Base-by-base conservation (phyloP, 2,888 invertebrate genomes). In the Drosophila neoperkinsi region DNA sequence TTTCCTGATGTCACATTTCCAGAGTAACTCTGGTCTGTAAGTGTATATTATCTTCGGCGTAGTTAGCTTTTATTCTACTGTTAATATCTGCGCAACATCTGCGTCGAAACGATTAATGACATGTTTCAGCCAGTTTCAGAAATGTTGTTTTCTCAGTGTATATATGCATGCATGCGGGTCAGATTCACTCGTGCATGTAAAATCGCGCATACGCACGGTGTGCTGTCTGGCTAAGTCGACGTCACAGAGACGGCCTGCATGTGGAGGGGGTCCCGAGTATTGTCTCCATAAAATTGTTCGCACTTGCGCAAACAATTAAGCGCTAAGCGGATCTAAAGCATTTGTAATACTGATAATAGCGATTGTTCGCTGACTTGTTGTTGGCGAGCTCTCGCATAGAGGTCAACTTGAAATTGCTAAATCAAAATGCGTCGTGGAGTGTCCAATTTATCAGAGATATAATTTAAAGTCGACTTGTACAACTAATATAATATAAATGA, bases 161-260 rank as follows among this genome's bases (percentile, higher is more conserved):
- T 49, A 25, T 74, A 34, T 51, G 25, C 49, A 56, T 49, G 21
- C 34, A 61, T 53, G 53, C 52, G 51, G 58, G 71, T 63, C 70
- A 71, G 57, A 52, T 56, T 74, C 71, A 85, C 74, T 85, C 82
- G 78, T 85, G 88, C 86, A 73, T 85, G 72, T 30, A 66, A 65
- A 86, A 84, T 85, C 55, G 71, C 83, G 71, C 50, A 90, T 81
- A 90, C 86, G 88, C 88, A 88, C 68, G 10, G 69, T 76, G 62
- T 50, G 74, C 41, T 43, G 34, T 28, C 9, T n/a, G 25, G 34
- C 21, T 43, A 57, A 62, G 46, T 53, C 63, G 58, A 52, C 56
- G 16, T 46, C 34, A 38, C 28, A 58, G 34, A 68, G 67, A 59
- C 60, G 56, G 55, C 51, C 46, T 51, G 56, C 57, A 50, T 60